Base-by-base conservation (phyloP, 2,797 vertebrate species). In the Anolis apletophallus region DNA sequence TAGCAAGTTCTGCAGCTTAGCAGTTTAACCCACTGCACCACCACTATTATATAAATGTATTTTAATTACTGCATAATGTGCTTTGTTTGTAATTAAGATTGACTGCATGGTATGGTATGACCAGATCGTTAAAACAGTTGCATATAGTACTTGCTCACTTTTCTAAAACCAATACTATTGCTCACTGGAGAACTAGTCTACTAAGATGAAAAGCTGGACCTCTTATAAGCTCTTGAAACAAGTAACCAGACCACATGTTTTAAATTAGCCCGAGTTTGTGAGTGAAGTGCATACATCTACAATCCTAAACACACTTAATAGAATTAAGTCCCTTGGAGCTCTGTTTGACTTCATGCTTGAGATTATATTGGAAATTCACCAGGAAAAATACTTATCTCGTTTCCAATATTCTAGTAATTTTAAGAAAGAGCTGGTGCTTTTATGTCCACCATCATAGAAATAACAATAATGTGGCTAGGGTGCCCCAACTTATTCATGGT, bases 1-100 rank as follows among this genome's bases (percentile, higher is more conserved):
- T 5, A 40, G 40, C 2, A 40, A 40, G 40, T 2, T 40, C 40
- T 40, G 40, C 40, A 40, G 40, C 40, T 40, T 40, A 40, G 40
- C 5, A 5, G 40, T 40, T 40, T 40, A 40, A 40, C 5, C 40
- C 40, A 5, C 40, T 40, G 40, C 40, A 40, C 40, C 40, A 40
- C 40, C 40, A 5, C 40, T 88, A 91, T 93, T 17, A 64, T 88
- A 91, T 73, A 81, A 36, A 86, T 64, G 16, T 7, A 64, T 21
- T 55, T 17, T 74, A 78, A 85, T 84, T 88, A n/a, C n/a, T n/a
- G n/a, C n/a, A 83, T 80, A 71, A 87, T 78, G 77, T 83, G 55
- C 36, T 84, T 91, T 91, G 69, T 71, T 82, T 84, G 89, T 74
- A 67, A 57, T n/a, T 78, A 16, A 29, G 26, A 19, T 36, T 68